A percentile compares a stretch with the other conserved stretches of the same genome.
phyloP scores from a whole-genome alignment of 2,888 invertebrate genomes.

The Sarcophaga variegata region DNA sequence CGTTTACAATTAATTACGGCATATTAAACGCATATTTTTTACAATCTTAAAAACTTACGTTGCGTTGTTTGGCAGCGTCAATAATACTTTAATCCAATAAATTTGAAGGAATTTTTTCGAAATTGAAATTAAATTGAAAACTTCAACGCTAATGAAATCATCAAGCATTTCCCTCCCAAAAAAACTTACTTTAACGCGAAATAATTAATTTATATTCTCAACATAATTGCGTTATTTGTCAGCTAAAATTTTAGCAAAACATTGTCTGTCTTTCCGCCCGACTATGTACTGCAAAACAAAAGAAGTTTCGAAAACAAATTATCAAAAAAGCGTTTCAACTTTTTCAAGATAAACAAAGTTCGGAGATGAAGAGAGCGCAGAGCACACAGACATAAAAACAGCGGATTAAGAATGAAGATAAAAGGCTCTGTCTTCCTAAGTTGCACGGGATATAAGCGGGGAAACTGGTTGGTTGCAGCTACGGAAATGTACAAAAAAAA shows the following conservation, averaged over 20 bases:
- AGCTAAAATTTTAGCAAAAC: slow-evolving; percentile 40
- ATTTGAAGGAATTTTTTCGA: neutral
- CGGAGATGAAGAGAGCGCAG: neutral
- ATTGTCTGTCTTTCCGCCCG: slow-evolving; percentile 12
- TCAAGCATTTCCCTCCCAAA: neutral
- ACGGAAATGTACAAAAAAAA: no score
- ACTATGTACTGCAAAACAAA: neutral
- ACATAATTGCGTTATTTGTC: slow-evolving; percentile 44
- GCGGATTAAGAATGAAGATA: neutral
- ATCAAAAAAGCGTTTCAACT: neutral
- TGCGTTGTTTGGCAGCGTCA: no score
- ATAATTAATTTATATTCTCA: slow-evolving; percentile 50
- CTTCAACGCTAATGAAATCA: neutral
- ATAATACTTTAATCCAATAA: no score
- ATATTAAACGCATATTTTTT: no score
- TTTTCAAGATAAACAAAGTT: neutral
- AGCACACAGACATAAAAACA: neutral
- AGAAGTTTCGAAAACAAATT: neutral
- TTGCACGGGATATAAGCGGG: no score
- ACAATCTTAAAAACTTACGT: no score
- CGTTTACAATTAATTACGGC: no score
- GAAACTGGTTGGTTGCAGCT: no score
- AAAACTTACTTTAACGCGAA: neutral
- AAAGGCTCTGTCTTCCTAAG: neutral
- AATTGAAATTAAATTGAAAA: neutral